A percentile compares a stretch with the other conserved stretches of the same genome.
These are phyloP conservation scores for Phyllostomus discolor DNA, from an alignment of 2,113 vertebrate species.

Conservation along the genomic window DNA sequence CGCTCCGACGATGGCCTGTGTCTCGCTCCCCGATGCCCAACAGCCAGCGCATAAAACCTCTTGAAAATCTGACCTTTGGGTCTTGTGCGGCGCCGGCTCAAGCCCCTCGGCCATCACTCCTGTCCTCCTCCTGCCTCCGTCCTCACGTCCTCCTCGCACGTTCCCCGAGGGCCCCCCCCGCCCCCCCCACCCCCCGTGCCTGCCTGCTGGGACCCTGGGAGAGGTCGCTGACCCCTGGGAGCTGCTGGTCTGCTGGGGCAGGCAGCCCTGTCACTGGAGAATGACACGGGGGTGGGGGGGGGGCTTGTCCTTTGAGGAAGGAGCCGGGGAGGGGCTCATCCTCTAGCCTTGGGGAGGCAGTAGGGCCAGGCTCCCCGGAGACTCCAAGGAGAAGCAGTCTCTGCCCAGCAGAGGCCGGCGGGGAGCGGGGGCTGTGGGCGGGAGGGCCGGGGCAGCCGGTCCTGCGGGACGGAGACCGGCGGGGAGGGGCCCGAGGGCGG, in stretches of 20 bases:
- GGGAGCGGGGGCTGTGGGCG: background rate
- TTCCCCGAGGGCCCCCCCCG: background rate
- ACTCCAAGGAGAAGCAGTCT: background rate
- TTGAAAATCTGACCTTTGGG: fast-evolving
- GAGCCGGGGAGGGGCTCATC: background rate
- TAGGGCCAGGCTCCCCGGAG: background rate
- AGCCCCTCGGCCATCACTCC: fast-evolving
- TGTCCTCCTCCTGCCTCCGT: background rate
- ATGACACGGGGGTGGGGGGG: fast-evolving
- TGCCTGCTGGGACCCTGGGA: background rate
- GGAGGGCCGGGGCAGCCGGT: background rate
- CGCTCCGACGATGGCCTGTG: fast-evolving
- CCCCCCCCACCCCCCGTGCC: too few species aligned
- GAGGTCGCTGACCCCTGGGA: background rate
- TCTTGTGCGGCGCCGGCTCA: background rate
- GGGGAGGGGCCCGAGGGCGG: fast-evolving
- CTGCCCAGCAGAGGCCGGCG: background rate
- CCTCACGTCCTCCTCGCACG: background rate
- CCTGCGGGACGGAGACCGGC: background rate
- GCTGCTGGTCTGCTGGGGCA: background rate
- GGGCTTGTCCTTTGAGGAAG: fast-evolving
- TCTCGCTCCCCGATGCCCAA: background rate
- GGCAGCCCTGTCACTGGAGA: background rate
- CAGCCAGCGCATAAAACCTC: background rate
- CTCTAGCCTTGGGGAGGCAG: background rate